These are phyloP conservation scores for Hypomesus transpacificus DNA, from an alignment of 2,113 vertebrate species.

Conservation along the genomic window DNA sequence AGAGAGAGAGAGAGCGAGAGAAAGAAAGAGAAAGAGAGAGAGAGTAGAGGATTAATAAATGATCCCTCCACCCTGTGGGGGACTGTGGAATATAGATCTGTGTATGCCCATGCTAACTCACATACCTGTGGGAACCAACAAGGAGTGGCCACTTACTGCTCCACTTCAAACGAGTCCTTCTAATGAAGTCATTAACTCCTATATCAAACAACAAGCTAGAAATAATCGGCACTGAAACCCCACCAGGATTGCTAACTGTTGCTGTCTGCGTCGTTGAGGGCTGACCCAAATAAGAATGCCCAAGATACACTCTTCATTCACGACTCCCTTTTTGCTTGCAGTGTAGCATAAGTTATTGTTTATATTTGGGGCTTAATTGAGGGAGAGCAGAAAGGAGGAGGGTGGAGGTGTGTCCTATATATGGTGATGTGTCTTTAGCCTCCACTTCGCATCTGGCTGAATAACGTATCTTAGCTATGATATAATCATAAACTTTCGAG, in stretches of 20 bases:
- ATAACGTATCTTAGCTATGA: neutral
- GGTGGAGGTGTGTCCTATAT: constrained; percentile 51
- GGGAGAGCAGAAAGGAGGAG: constrained; percentile 23
- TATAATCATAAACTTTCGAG: neutral
- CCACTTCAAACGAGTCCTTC: constrained; percentile 40
- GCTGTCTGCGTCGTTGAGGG: constrained; percentile 46
- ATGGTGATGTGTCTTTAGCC: neutral
- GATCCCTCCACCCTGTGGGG: neutral
- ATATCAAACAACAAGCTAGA: constrained; percentile 39
- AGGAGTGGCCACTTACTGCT: constrained; percentile 1
- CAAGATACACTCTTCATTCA: constrained; percentile 44
- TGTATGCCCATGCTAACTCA: constrained; percentile 11
- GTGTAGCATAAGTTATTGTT: constrained; percentile 9
- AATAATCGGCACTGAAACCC: constrained; percentile 29
- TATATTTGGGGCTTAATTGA: constrained; percentile 48
- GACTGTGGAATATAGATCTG: neutral
- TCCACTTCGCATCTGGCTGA: no score
- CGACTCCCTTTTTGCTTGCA: neutral
- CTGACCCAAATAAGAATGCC: constrained; percentile 71
- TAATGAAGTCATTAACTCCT: constrained; percentile 44
- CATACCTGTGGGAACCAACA: no score
- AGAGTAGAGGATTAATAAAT: neutral
- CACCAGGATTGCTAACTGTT: constrained; percentile 18
- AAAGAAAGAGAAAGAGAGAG: no score
- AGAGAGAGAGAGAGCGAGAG: no score